Evolutionary conservation across 2,113 vertebrate species (phyloP).

Genomic region (Rhinichthys klamathensis): DNA sequence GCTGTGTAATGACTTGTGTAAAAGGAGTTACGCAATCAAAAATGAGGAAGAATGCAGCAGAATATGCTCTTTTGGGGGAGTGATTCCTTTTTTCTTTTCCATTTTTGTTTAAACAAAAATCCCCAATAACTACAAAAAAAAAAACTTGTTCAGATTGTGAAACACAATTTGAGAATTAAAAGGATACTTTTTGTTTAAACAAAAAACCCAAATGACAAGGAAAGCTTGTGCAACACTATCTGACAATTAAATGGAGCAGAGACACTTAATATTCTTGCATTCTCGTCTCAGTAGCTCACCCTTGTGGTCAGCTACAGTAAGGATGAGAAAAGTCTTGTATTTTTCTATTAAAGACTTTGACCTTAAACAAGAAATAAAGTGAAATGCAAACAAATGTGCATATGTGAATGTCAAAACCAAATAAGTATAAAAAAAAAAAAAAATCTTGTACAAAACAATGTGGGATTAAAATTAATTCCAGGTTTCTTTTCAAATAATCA

Average conservation of each 20-base stretch:
- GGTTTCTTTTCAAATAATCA: background rate
- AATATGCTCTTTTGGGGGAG: background rate
- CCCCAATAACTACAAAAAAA: background rate
- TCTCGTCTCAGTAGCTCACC: conserved; percentile 19
- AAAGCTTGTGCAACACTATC: background rate
- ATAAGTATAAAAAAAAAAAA: background rate
- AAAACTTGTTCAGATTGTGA: background rate
- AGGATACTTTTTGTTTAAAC: no score
- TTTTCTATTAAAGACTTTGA: background rate
- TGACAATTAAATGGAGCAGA: background rate
- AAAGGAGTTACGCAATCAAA: background rate
- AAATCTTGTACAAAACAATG: background rate
- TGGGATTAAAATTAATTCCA: background rate
- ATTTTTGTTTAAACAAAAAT: background rate
- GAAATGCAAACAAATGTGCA: background rate
- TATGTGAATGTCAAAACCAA: background rate
- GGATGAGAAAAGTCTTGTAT: background rate
- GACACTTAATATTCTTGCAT: background rate
- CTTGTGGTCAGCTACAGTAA: background rate
- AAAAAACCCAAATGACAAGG: background rate
- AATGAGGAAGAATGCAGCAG: background rate
- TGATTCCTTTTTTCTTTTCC: background rate
- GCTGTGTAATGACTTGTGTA: background rate
- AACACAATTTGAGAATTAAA: background rate
- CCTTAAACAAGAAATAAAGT: background rate